These are phyloP conservation scores for Heloderma charlesbogerti DNA, from an alignment of 2,113 vertebrate genomes.

Conservation along the genomic window DNA sequence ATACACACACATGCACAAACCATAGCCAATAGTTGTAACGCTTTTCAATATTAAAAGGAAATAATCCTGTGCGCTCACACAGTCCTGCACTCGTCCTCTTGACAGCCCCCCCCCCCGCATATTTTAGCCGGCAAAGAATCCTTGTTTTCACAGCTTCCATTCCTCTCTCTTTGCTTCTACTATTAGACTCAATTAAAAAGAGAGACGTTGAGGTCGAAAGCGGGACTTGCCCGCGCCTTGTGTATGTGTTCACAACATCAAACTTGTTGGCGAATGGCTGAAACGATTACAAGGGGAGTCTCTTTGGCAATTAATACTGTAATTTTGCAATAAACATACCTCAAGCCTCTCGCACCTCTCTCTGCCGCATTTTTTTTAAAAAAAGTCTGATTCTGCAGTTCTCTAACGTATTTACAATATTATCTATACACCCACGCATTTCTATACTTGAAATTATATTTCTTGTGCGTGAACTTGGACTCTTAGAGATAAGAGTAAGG, in stretches of 20 bases:
- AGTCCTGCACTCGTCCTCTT: neutral
- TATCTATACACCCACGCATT: neutral
- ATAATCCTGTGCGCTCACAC: no score
- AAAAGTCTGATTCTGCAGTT: neutral
- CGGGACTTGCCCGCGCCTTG: neutral
- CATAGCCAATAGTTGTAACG: neutral
- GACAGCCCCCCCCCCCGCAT: neutral
- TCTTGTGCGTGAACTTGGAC: neutral
- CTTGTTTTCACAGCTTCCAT: neutral
- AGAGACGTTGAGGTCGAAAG: neutral
- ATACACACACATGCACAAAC: no score
- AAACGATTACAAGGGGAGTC: neutral
- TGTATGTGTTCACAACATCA: fast-evolving
- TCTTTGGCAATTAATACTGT: neutral
- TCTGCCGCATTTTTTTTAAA: neutral
- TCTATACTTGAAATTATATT: neutral
- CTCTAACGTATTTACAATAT: neutral
- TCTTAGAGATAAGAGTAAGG: no score
- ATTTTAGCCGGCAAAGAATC: neutral
- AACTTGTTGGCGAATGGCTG: neutral
- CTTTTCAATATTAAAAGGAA: neutral
- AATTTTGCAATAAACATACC: neutral
- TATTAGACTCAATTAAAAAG: neutral
- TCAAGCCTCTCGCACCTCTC: neutral
- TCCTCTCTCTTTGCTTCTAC: neutral